Evolutionary conservation across 2,888 invertebrate genomes (phyloP).

Genomic region (Cerceris ruficornis): DNA sequence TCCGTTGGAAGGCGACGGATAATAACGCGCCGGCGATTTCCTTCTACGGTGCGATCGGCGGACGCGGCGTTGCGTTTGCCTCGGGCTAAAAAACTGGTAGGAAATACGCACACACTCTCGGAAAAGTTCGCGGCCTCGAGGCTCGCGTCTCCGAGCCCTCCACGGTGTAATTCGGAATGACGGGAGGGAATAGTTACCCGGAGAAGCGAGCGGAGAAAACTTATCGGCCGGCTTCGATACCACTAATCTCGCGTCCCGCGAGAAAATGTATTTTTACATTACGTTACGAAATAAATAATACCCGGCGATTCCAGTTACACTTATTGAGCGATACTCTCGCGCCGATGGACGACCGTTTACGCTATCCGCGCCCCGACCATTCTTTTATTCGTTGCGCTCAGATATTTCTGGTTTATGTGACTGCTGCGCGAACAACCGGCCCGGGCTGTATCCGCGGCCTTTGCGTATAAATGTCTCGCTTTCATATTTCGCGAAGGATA

Average conservation of each 20-base stretch:
- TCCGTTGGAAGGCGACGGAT: slow-evolving; percentile 30
- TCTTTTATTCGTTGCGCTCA: neutral
- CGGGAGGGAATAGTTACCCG: no score
- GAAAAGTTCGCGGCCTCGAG: slow-evolving; percentile 40
- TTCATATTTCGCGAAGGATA: neutral
- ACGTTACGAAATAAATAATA: neutral
- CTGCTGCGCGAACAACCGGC: neutral
- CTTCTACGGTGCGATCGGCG: slow-evolving; percentile 43
- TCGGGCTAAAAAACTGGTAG: slow-evolving; percentile 39
- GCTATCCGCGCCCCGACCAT: neutral
- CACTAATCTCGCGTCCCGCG: neutral
- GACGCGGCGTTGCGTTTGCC: slow-evolving; percentile 27
- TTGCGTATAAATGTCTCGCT: neutral
- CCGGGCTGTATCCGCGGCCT: neutral
- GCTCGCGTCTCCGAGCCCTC: slow-evolving; percentile 8
- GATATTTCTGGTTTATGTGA: no score
- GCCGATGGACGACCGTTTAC: neutral
- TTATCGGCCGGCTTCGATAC: neutral
- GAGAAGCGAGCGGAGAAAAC: neutral
- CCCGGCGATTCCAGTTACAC: neutral
- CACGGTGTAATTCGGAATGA: slow-evolving; percentile 12
- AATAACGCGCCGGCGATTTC: slow-evolving; percentile 44
- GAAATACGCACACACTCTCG: slow-evolving; percentile 18
- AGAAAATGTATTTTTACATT: neutral
- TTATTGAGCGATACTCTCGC: neutral